These are phyloP conservation scores for Numenius phaeopus DNA, from an alignment of 2,797 vertebrate species.

Conservation along the genomic window DNA sequence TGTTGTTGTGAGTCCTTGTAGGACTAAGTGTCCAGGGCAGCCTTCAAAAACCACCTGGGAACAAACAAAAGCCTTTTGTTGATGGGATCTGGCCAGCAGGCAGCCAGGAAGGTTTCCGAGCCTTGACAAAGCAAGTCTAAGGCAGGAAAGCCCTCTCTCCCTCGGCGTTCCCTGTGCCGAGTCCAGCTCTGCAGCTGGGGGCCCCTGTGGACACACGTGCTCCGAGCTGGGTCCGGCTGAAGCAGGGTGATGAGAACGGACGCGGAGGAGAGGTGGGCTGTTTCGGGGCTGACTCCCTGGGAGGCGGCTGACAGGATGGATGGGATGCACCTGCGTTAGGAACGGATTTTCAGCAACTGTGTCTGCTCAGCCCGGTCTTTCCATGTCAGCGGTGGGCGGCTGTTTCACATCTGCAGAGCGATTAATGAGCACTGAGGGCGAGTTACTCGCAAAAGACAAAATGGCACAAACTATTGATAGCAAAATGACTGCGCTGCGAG, in stretches of 20 bases:
- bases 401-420: neutral
- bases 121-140: neutral
- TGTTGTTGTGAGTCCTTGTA: accelerated
- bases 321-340: neutral
- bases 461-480: neutral
- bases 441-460: neutral
- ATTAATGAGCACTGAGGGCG: accelerated
- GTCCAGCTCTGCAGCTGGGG: neutral
- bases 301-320: neutral
- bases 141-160: neutral
- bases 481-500: neutral
- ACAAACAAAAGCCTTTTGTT: neutral
- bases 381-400: neutral
- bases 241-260: neutral
- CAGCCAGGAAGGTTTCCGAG: neutral
- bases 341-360: neutral
- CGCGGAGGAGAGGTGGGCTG: neutral
- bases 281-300: neutral
- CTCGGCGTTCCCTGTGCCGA: neutral
- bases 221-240: neutral
- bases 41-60: neutral
- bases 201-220: neutral
- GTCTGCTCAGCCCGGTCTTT: neutral
- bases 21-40: neutral
- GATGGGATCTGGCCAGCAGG: neutral